Conservation (phyloP, 2,888 invertebrate genomes). For the Sminthurides aquaticus region DNA sequence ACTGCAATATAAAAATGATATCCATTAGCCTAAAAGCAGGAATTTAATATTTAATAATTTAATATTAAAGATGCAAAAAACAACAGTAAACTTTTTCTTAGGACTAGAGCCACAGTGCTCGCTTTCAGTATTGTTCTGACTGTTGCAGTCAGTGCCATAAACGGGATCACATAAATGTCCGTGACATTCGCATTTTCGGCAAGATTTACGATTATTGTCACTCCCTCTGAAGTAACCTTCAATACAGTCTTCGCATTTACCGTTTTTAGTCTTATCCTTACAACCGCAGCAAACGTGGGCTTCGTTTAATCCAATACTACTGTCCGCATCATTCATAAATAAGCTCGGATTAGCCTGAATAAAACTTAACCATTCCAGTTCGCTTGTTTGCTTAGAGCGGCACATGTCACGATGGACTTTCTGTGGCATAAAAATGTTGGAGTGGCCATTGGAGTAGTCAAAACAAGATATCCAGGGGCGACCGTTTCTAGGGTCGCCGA, state of each 20-base stretch:
- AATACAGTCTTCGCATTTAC: slow-evolving; percentile 51
- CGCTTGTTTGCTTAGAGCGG: not conserved
- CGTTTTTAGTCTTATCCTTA: slow-evolving; percentile 73
- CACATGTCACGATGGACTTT: not conserved
- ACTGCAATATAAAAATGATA: not conserved
- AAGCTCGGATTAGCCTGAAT: slow-evolving; percentile 10
- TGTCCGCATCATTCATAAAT: not conserved
- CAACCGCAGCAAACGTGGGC: slow-evolving; percentile 74
- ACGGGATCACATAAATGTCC: slow-evolving; percentile 83
- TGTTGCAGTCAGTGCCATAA: slow-evolving; percentile 86
- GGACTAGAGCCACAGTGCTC: slow-evolving; percentile 50
- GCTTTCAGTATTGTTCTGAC: slow-evolving; percentile 88
- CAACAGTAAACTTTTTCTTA: too few relatives aligned
- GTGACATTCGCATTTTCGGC: slow-evolving; percentile 82
- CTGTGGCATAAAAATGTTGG: slow-evolving; percentile 62
- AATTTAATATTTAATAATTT: too few relatives aligned
- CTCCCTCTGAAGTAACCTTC: slow-evolving; percentile 50
- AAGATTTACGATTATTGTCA: slow-evolving; percentile 66
- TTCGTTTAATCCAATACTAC: slow-evolving; percentile 47
- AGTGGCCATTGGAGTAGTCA: slow-evolving; percentile 84
- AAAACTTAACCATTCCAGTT: slow-evolving; percentile 19
- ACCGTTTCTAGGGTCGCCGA: slow-evolving; percentile 77
- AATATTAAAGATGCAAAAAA: too few relatives aligned
- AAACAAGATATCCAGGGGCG: slow-evolving; percentile 79
- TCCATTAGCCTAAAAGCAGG: too few relatives aligned